Conservation (phyloP, 2,113 vertebrate genomes). For the Sinocyclocheilus anshuiensis region DNA sequence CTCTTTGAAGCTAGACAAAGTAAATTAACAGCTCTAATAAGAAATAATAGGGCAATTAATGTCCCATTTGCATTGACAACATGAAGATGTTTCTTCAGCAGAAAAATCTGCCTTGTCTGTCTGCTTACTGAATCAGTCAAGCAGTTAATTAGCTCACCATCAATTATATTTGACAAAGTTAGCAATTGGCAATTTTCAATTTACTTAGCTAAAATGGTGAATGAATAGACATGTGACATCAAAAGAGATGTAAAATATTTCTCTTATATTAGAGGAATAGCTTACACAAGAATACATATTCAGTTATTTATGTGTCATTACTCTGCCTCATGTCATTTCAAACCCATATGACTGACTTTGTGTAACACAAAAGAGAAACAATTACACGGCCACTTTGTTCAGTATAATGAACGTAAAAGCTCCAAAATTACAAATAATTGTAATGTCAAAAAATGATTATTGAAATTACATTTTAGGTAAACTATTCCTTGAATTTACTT, state of each 20-base stretch:
- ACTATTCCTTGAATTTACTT: not conserved
- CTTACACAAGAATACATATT: not conserved
- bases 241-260: not conserved
- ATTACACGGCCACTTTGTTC: not conserved
- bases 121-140: conserved; percentile 49
- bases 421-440: not conserved
- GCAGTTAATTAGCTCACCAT: conserved; percentile 56
- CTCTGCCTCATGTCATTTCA: not conserved
- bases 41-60: conserved; percentile 57
- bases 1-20: conserved; percentile 36
- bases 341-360: not conserved
- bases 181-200: conserved; percentile 4
- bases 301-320: not conserved
- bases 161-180: conserved; percentile 48
- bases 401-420: not conserved
- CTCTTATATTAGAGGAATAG: not conserved
- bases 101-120: conserved; percentile 12
- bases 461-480: not conserved
- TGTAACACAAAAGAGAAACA: not conserved
- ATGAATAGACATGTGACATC: not conserved
- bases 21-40: conserved; percentile 53
- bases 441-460: not conserved
- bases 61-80: conserved; percentile 28
- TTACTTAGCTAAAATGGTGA: conserved; percentile 6
- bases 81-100: conserved; percentile 23